phyloP scores from a whole-genome alignment of 2,113 vertebrate species.

The Lophura nycthemera region DNA sequence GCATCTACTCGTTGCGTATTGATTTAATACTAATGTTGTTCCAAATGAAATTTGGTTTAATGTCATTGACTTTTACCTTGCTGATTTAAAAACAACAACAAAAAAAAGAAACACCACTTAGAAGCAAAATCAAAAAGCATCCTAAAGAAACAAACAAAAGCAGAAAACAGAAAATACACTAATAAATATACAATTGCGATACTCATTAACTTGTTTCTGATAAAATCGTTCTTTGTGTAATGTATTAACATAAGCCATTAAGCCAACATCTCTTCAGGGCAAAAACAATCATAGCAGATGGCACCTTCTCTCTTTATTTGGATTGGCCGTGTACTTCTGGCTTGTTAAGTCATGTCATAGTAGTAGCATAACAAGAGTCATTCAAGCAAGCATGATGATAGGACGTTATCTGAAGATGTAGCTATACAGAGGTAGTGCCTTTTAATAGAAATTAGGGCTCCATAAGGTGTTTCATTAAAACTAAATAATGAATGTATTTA shows the following conservation, averaged over 20 bases:
- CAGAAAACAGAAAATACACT: not conserved
- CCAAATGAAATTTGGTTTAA: not conserved
- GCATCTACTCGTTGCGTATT: not conserved
- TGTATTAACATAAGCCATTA: slow-evolving; percentile 71
- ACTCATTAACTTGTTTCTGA: slow-evolving; percentile 70
- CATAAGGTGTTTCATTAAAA: slow-evolving; percentile 62
- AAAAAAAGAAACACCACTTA: not conserved
- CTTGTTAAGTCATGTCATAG: slow-evolving; percentile 70
- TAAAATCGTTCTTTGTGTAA: slow-evolving; percentile 59
- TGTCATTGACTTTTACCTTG: not conserved
- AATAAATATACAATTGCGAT: not conserved
- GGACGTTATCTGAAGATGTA: slow-evolving; percentile 20
- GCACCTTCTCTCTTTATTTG: slow-evolving; percentile 73
- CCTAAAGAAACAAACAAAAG: not conserved
- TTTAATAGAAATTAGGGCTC: slow-evolving; percentile 35
- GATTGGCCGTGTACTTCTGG: slow-evolving; percentile 72
- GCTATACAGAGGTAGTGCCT: not conserved
- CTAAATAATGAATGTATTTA: slow-evolving; percentile 47
- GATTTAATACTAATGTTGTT: not conserved
- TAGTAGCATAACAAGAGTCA: slow-evolving; percentile 65
- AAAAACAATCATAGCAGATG: slow-evolving; percentile 74
- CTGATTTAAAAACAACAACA: not conserved
- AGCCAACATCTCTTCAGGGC: slow-evolving; percentile 71
- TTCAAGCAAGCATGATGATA: slow-evolving; percentile 48
- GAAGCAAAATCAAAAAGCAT: not conserved